phyloP scores from a whole-genome alignment of 1,140 invertebrate species.

The Archegozetes longisetosus region DNA sequence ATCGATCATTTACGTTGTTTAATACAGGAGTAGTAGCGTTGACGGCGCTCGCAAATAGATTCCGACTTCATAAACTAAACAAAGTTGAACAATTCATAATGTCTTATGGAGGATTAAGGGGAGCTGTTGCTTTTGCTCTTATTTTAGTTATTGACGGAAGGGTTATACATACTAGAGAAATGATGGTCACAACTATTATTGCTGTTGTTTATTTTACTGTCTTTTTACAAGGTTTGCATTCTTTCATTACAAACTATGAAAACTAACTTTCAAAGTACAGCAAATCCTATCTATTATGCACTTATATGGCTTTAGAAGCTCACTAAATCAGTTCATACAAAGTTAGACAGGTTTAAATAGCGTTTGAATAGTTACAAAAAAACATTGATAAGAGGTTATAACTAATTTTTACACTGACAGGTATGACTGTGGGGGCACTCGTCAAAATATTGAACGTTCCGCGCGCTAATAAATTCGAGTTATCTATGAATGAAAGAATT shows the following conservation, averaged over 20 bases:
- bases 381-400: no score
- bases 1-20: no score
- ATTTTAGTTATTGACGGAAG: slow-evolving; percentile 66
- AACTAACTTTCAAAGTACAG: no score
- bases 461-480: slow-evolving; percentile 65
- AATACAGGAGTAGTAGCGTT: slow-evolving; percentile 74
- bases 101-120: slow-evolving; percentile 91
- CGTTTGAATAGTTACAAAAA: no score
- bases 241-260: slow-evolving; percentile 30
- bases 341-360: no score
- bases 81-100: slow-evolving; percentile 97
- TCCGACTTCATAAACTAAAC: slow-evolving; percentile 73
- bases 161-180: slow-evolving; percentile 55
- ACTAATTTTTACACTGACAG: slow-evolving; percentile 28
- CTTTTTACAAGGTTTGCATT: slow-evolving; percentile 49
- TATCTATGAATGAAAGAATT: slow-evolving; percentile 89
- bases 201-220: slow-evolving; percentile 97
- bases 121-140: slow-evolving; percentile 95
- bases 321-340: no score
- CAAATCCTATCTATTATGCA: no score
- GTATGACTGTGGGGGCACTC: slow-evolving; percentile 92
- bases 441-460: slow-evolving; percentile 91
- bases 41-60: slow-evolving; percentile 74
- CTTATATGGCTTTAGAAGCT: no score
- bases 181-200: slow-evolving; percentile 95